Base-by-base conservation (phyloP, 2,888 invertebrate genomes). In the Meganola albula region DNA sequence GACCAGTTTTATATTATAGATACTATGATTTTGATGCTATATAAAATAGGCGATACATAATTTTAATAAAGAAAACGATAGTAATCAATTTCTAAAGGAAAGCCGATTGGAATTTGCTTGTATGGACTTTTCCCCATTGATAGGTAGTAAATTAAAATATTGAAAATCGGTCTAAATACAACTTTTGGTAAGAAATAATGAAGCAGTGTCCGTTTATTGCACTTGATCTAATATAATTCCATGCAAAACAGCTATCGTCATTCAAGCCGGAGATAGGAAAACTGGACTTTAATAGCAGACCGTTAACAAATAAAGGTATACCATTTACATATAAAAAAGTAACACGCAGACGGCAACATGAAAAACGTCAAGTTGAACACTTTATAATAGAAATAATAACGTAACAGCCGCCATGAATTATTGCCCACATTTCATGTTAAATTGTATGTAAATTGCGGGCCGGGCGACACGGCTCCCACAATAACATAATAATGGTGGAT, bases 401-500 rank as follows among this genome's bases (percentile, higher is more conserved):
- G 74, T 63, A 73, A 76, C 78, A 74, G 69, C 70, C 66, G 73
- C 61, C 62, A 64, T 83, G 80, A 84, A 71, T 79, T 83, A 83
- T 83, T 82, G 78, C 71, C 75, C 76, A 79, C 83, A 78, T 83
- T 84, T 84, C 77, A 80, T 80, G 82, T 83, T 83, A 83, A 84
- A 83, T 80, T 80, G 80, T 84, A 84, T 84, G 84, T 84, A 83
- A 84, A 84, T 84, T 77, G 57, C 71, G 67, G 70, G 69, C 72
- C 75, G 65, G 72, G 58, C 75, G 78, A 76, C 80, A 75, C 63
- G 77, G 82, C 78, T 80, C 76, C 82, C 78, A 82, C 84, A 84
- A 84, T 83, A 84, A 84, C 84, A 84, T 82, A 82, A 84, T 84
- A 85, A 84, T 83, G 76, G 80, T 72, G 74, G 82, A 83, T 83